A percentile compares a stretch with the other conserved stretches of the same genome.
phyloP scores from a whole-genome alignment of 2,113 vertebrate genomes.

The Taurulus bubalis region DNA sequence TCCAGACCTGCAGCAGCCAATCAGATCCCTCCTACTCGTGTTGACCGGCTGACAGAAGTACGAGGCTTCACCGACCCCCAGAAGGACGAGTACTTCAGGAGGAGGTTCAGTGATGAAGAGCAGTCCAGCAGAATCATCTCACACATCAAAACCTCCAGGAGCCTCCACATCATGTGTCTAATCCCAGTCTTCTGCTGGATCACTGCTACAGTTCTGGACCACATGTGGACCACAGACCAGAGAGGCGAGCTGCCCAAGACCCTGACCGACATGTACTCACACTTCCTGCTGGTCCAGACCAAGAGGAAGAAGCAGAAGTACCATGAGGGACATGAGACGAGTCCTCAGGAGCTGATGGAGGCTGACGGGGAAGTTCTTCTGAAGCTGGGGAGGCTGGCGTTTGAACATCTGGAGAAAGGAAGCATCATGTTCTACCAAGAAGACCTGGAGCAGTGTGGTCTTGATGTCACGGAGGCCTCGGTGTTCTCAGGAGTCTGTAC shows the following conservation, averaged over 20 bases:
- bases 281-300: neutral
- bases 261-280: no score
- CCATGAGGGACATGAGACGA: neutral
- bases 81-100: no score
- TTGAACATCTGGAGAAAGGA: constrained; percentile 3
- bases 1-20: no score
- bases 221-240: neutral
- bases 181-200: constrained; percentile 43
- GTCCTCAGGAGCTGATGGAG: neutral
- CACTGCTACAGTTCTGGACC: neutral
- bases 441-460: constrained; percentile 52
- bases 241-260: no score
- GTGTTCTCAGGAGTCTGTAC: constrained; percentile 48
- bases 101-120: neutral
- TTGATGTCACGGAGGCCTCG: constrained; percentile 40
- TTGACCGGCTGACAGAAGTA: no score
- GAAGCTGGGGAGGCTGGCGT: constrained; percentile 47
- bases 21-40: no score
- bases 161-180: constrained; percentile 41
- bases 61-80: no score
- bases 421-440: constrained; percentile 59
- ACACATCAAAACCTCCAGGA: constrained; percentile 22
- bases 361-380: constrained; percentile 33
- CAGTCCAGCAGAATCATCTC: constrained; percentile 8
- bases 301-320: constrained; percentile 44